These are phyloP conservation scores for Heliconius aoede DNA, from an alignment of 2,888 invertebrate genomes.

Conservation along the genomic window DNA sequence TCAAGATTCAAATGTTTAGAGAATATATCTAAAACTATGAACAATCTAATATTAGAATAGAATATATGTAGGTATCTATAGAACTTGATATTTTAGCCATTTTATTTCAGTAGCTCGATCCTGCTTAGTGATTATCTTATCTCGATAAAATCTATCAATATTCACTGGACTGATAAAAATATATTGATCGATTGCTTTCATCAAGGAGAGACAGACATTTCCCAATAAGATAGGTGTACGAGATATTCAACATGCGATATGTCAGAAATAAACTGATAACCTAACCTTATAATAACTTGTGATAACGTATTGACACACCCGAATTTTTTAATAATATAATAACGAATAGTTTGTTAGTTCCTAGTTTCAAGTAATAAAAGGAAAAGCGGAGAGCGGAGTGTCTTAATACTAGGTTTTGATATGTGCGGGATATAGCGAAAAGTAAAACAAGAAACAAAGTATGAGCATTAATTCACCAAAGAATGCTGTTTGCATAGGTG, in stretches of 20 bases:
- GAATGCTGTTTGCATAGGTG: background rate
- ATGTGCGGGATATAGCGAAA: too few relatives aligned
- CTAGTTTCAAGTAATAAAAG: too few relatives aligned
- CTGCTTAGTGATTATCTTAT: constrained; percentile 32
- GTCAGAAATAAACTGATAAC: constrained; percentile 7
- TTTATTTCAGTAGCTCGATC: constrained; percentile 34
- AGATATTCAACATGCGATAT: constrained; percentile 8
- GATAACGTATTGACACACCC: constrained; percentile 15
- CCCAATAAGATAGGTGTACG: background rate
- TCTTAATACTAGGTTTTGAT: too few relatives aligned
- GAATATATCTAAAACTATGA: background rate
- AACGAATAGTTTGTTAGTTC: too few relatives aligned
- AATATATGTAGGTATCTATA: background rate
- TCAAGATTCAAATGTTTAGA: background rate
- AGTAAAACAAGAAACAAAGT: too few relatives aligned
- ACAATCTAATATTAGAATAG: background rate
- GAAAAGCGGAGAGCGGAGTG: too few relatives aligned
- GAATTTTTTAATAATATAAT: background rate
- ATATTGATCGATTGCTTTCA: constrained; percentile 36
- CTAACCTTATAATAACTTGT: background rate
- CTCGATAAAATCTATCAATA: constrained; percentile 43
- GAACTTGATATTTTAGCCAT: background rate
- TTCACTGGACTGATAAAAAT: constrained; percentile 34
- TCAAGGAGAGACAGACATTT: constrained; percentile 30
- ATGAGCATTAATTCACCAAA: too few relatives aligned